Conservation (phyloP, 2,888 invertebrate species). For the Cyrtodaria siliqua region DNA sequence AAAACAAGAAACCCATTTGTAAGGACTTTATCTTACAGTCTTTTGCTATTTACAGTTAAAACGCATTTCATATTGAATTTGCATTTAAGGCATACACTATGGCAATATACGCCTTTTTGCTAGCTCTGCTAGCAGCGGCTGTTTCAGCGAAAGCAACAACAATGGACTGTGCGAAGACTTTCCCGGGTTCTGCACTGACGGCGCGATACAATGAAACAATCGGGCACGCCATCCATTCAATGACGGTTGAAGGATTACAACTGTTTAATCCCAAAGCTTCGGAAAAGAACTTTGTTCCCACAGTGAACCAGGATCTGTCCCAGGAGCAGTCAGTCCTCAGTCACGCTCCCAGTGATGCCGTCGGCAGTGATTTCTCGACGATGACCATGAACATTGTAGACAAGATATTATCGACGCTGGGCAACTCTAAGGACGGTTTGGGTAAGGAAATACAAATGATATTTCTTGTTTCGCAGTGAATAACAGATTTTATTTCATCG, state of each 20-base stretch:
- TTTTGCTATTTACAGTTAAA: too few relatives aligned
- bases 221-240: constrained; percentile 77
- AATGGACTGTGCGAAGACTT: constrained; percentile 43
- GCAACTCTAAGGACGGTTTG: constrained; percentile 74
- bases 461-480: too few relatives aligned
- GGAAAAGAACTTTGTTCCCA: constrained; percentile 71
- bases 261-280: constrained; percentile 70
- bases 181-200: constrained; percentile 60
- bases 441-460: constrained; percentile 39
- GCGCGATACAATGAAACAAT: constrained; percentile 74
- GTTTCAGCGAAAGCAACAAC: constrained; percentile 5
- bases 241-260: constrained; percentile 73
- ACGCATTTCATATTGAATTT: too few relatives aligned
- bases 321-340: constrained; percentile 62
- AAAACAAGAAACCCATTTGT: too few relatives aligned
- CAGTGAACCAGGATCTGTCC: constrained; percentile 74
- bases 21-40: too few relatives aligned
- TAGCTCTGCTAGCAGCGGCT: neutral
- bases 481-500: too few relatives aligned
- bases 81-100: too few relatives aligned
- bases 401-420: constrained; percentile 71
- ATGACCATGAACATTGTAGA: constrained; percentile 74
- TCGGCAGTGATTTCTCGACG: constrained; percentile 67
- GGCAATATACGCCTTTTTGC: neutral
- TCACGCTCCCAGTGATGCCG: constrained; percentile 67